Conservation (phyloP, 2,113 vertebrate genomes). For the Sterrhoptilus dennistouni region DNA sequence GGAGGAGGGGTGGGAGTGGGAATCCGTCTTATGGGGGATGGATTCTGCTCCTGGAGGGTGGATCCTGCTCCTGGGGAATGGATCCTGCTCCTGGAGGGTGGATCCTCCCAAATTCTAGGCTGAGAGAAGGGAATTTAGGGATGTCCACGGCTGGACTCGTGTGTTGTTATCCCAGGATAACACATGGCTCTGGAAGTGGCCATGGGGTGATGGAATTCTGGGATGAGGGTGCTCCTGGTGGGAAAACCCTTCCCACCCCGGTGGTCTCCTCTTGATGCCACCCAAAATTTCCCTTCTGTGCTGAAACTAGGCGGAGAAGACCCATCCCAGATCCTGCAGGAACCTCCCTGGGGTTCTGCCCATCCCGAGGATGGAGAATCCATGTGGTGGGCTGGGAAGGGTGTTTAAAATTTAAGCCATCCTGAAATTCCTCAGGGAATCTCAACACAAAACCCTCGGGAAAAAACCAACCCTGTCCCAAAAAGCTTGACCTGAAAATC, state of each 20-base stretch:
- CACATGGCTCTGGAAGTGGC: fast-evolving
- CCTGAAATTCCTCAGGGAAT: neutral
- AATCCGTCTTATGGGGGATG: fast-evolving
- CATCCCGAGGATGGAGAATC: neutral
- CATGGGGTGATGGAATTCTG: fast-evolving
- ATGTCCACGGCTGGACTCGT: fast-evolving
- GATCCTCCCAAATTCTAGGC: neutral
- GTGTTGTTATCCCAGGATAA: neutral
- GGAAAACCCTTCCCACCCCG: neutral
- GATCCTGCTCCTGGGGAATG: neutral
- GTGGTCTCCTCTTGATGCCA: neutral
- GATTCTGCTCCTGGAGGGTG: fast-evolving
- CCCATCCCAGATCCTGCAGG: neutral
- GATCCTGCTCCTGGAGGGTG: neutral
- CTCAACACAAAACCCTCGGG: neutral
- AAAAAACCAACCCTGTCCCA: neutral
- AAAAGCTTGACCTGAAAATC: neutral
- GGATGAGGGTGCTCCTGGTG: neutral
- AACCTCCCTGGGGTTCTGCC: neutral
- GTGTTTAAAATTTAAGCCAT: neutral
- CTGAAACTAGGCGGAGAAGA: neutral
- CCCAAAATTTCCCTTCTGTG: fast-evolving
- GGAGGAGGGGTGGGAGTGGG: neutral
- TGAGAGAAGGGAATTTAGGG: fast-evolving
- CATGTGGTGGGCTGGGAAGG: neutral